phyloP scores from a whole-genome alignment of 2,888 invertebrate genomes.

The Catocala fraxini region DNA sequence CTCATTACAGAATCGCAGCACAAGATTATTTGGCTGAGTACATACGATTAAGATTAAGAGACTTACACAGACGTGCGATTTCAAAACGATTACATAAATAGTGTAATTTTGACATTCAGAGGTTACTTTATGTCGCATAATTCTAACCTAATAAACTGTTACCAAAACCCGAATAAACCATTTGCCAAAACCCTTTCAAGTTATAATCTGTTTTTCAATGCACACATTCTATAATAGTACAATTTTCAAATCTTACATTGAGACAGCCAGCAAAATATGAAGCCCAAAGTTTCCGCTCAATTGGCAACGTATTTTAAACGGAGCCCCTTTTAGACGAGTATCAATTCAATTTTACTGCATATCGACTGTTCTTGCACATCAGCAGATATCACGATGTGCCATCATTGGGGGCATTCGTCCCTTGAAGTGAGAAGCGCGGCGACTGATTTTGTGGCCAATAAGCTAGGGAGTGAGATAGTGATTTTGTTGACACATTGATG shows the following conservation, averaged over 20 bases:
- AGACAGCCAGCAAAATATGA: conserved; percentile 30
- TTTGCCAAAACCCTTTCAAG: not conserved
- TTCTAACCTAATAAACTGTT: too few relatives aligned
- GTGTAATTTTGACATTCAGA: too few relatives aligned
- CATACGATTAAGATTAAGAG: too few relatives aligned
- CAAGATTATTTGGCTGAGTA: too few relatives aligned
- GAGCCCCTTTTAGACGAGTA: conserved; percentile 40
- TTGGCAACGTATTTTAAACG: conserved; percentile 43
- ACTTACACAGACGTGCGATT: too few relatives aligned
- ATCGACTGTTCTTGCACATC: conserved; percentile 55
- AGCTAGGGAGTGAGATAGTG: conserved; percentile 12
- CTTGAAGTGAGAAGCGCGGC: conserved; percentile 7
- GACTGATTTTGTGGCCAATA: conserved; percentile 21
- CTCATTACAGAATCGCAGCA: too few relatives aligned
- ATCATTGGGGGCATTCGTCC: conserved; percentile 13
- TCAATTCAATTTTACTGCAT: conserved; percentile 64
- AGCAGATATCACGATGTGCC: conserved; percentile 42
- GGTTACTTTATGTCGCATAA: too few relatives aligned
- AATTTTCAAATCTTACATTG: not conserved
- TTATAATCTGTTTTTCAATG: not conserved
- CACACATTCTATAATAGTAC: too few relatives aligned
- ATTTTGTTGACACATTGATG: conserved; percentile 9
- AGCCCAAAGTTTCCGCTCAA: conserved; percentile 34
- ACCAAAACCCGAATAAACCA: too few relatives aligned
- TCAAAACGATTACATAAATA: too few relatives aligned